phyloP scores from a whole-genome alignment of 2,888 invertebrate genomes.

The Cantharis lateralis region DNA sequence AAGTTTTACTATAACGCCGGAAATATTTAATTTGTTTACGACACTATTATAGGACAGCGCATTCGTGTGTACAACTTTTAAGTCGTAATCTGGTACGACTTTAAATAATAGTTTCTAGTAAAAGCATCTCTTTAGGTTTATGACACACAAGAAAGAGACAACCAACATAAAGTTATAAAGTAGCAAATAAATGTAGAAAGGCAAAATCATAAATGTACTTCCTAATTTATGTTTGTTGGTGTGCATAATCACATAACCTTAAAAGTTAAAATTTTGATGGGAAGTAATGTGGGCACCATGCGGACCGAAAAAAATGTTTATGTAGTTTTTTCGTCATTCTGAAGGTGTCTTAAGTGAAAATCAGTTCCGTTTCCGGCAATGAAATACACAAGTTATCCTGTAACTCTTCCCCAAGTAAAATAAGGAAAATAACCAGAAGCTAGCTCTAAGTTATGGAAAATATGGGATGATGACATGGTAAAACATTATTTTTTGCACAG shows the following conservation, averaged over 20 bases:
- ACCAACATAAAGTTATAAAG: neutral
- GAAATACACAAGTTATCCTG: neutral
- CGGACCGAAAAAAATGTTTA: neutral
- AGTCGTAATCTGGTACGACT: conserved; percentile 14
- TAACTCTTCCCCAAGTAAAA: no score
- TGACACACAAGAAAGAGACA: neutral
- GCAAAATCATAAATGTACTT: neutral
- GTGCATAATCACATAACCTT: neutral
- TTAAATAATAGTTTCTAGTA: neutral
- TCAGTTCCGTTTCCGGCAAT: neutral
- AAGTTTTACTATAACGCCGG: conserved; percentile 24
- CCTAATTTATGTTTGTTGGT: neutral
- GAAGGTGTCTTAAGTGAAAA: neutral
- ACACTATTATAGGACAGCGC: conserved; percentile 14
- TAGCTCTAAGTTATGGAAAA: no score
- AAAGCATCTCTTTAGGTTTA: neutral
- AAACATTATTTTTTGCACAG: no score
- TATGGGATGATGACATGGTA: no score
- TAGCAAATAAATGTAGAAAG: neutral
- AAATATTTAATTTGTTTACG: conserved; percentile 33
- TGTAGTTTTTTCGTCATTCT: neutral
- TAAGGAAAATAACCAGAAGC: no score
- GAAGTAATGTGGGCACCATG: neutral
- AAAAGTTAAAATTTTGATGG: neutral
- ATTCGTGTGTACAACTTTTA: conserved; percentile 16